Conservation (phyloP, 2,113 vertebrate genomes). For the Patagioenas fasciata region DNA sequence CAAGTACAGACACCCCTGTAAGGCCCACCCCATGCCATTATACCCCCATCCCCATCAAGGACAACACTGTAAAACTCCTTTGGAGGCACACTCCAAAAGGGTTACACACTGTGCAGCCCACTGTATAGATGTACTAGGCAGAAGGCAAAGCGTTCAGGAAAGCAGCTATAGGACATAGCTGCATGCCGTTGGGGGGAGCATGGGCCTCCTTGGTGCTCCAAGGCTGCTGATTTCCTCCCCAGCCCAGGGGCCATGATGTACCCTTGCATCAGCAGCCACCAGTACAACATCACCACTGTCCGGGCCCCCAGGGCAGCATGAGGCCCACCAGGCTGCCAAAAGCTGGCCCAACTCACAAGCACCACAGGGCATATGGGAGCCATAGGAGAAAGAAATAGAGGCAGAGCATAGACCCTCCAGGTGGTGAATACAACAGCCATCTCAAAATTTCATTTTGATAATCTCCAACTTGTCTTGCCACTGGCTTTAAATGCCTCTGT, state of each 20-base stretch:
- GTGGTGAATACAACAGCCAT: neutral
- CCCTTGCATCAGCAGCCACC: neutral
- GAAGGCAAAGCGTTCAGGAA: neutral
- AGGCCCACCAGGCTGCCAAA: neutral
- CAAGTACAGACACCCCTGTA: neutral
- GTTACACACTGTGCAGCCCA: neutral
- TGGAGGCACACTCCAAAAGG: neutral
- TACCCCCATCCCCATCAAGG: neutral
- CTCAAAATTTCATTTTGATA: slow-evolving; percentile 1
- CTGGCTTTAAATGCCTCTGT: neutral
- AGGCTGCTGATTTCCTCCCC: neutral
- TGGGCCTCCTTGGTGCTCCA: neutral
- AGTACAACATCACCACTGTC: neutral
- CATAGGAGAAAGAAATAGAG: neutral
- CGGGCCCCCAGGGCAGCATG: accelerated
- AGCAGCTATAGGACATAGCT: neutral
- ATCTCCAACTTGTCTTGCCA: neutral
- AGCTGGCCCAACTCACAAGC: neutral
- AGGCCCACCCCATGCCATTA: accelerated
- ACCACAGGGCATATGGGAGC: neutral
- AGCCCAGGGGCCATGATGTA: accelerated
- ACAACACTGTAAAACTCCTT: neutral
- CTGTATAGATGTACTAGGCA: neutral
- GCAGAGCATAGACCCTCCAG: neutral
- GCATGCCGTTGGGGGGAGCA: accelerated